phyloP scores from a whole-genome alignment of 2,113 vertebrate genomes.

The Xyliphius kryptos region DNA sequence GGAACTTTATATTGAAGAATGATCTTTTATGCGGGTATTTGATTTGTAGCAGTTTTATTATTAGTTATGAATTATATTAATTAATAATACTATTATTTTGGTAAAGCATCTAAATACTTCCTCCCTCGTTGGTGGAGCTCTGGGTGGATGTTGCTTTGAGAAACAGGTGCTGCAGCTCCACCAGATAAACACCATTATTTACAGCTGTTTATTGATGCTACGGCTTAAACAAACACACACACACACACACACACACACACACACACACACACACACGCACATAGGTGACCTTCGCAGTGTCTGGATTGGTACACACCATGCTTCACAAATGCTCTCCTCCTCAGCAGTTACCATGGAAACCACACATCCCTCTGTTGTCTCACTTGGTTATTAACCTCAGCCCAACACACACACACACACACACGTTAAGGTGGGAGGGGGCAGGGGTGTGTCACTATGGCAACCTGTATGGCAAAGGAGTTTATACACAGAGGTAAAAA shows the following conservation, averaged over 20 bases:
- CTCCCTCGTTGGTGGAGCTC: no score
- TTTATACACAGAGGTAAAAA: slow-evolving; percentile 2
- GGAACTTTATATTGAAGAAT: no score
- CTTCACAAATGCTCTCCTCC: slow-evolving; percentile 16
- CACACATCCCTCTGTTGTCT: slow-evolving; percentile 31
- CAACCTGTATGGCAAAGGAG: slow-evolving; percentile 5
- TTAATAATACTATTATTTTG: no score
- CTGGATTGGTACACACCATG: slow-evolving; percentile 19
- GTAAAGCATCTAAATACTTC: no score
- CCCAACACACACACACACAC: slow-evolving; percentile 9
- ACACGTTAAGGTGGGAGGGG: not conserved
- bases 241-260: slow-evolving; percentile 12
- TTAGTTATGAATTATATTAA: no score
- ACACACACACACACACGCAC: slow-evolving; percentile 15
- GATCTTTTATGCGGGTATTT: no score
- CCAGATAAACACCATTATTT: not conserved
- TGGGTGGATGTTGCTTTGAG: no score
- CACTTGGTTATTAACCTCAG: slow-evolving; percentile 19
- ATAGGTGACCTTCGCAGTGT: slow-evolving; percentile 27
- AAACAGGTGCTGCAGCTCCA: no score
- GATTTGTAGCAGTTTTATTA: no score
- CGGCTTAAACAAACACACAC: not conserved
- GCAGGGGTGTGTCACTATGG: slow-evolving; percentile 13
- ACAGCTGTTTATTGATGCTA: not conserved
- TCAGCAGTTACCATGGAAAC: slow-evolving; percentile 54